phyloP scores from a whole-genome alignment of 2,888 invertebrate genomes.

The Smittia aterrima region DNA sequence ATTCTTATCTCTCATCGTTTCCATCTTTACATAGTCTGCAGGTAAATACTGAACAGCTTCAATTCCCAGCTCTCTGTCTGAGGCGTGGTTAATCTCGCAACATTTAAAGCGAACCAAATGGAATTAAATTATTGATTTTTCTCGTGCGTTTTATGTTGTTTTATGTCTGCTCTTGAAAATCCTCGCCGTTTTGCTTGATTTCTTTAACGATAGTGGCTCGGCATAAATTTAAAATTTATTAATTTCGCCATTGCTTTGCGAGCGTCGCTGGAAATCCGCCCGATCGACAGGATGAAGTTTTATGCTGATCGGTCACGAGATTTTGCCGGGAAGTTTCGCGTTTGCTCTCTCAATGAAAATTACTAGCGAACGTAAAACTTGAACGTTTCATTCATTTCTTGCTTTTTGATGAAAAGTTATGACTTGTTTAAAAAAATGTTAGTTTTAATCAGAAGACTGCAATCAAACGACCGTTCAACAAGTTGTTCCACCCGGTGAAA shows the following conservation, averaged over 20 bases:
- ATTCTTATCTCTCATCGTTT: no score
- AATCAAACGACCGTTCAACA: conserved; percentile 13
- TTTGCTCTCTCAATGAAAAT: neutral
- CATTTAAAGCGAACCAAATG: neutral
- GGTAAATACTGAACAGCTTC: no score
- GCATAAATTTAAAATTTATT: no score
- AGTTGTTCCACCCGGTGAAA: neutral
- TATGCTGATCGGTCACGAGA: neutral
- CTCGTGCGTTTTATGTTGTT: no score
- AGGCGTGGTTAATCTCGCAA: neutral
- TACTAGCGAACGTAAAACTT: no score
- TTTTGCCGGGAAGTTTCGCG: neutral
- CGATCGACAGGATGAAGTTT: neutral
- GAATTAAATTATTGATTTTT: neutral
- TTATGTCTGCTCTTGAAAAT: no score
- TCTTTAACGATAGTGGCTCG: no score
- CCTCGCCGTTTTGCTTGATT: no score
- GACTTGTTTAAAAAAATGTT: conserved; percentile 28
- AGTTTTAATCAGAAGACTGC: conserved; percentile 15
- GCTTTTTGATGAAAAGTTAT: neutral
- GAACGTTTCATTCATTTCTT: neutral
- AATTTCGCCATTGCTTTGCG: no score
- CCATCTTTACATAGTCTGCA: no score
- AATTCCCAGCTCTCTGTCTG: neutral
- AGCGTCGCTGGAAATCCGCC: neutral